These are phyloP conservation scores for Notarius lentiginosus DNA, from an alignment of 2,113 vertebrate species.

Conservation along the genomic window DNA sequence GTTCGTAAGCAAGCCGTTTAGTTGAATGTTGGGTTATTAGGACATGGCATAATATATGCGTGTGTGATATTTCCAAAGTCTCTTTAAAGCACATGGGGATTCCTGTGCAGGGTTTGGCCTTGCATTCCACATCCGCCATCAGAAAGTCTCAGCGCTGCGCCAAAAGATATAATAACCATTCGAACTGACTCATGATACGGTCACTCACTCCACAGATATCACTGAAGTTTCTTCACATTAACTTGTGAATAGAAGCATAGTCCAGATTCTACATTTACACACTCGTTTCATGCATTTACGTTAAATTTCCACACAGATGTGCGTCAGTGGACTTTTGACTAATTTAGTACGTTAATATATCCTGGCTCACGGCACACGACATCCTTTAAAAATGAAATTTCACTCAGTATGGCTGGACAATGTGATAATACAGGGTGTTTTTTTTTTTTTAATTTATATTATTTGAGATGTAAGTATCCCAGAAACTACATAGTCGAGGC, in stretches of 20 bases:
- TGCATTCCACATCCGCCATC: constrained; percentile 57
- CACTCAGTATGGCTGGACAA: neutral
- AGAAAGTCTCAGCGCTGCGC: constrained; percentile 54
- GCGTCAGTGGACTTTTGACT: neutral
- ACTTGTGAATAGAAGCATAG: constrained; percentile 22
- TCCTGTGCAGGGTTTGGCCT: constrained; percentile 40
- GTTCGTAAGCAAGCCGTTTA: neutral
- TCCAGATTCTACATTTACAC: neutral
- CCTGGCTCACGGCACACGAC: neutral
- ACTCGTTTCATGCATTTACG: neutral
- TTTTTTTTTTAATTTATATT: no score
- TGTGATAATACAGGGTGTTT: neutral
- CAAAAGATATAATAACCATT: constrained; percentile 34
- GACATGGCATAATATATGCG: neutral
- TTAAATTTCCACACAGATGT: no score
- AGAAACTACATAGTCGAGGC: no score
- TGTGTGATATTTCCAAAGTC: constrained; percentile 25
- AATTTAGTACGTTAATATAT: neutral
- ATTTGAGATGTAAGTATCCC: no score
- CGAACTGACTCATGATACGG: neutral
- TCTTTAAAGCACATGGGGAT: constrained; percentile 28
- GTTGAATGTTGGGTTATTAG: neutral
- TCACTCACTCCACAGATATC: neutral
- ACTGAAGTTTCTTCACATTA: constrained; percentile 31
- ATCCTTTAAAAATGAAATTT: neutral